phyloP scores from a whole-genome alignment of 2,888 invertebrate genomes.

The Branchipolynoe longqiensis region DNA sequence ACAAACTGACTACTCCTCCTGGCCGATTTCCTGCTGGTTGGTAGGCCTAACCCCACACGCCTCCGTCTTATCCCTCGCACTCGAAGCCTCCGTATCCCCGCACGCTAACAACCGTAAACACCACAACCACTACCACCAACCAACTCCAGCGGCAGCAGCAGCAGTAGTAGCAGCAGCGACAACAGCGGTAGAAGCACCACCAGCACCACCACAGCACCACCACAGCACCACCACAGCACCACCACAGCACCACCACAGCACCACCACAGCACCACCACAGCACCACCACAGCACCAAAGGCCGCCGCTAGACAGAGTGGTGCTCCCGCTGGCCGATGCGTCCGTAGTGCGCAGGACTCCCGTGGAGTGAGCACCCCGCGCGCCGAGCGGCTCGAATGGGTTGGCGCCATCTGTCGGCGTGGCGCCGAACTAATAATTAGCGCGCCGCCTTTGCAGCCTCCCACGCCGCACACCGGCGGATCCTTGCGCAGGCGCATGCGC shows the following conservation, averaged over 20 bases:
- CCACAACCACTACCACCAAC: neutral
- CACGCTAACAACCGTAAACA: neutral
- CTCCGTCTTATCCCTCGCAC: neutral
- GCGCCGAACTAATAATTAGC: no score
- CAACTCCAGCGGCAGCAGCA: neutral
- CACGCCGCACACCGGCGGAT: no score
- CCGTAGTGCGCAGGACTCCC: no score
- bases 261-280: neutral
- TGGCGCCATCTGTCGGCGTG: no score
- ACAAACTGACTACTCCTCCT: neutral
- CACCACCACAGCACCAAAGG: neutral
- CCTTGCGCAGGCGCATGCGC: no score
- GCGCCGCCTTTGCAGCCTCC: no score
- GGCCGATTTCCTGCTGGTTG: no score
- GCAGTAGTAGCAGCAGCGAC: neutral
- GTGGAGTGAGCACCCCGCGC: no score
- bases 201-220: neutral
- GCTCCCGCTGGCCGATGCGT: no score
- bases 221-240: neutral
- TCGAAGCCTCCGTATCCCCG: no score
- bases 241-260: neutral
- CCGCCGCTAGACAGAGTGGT: neutral
- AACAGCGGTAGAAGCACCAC: neutral
- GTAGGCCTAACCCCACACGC: no score
- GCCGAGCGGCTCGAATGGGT: no score